A percentile compares a stretch with the other conserved stretches of the same genome.
Evolutionary conservation across 2,113 vertebrate genomes (phyloP).

Genomic region (Antechinus stuartii): DNA sequence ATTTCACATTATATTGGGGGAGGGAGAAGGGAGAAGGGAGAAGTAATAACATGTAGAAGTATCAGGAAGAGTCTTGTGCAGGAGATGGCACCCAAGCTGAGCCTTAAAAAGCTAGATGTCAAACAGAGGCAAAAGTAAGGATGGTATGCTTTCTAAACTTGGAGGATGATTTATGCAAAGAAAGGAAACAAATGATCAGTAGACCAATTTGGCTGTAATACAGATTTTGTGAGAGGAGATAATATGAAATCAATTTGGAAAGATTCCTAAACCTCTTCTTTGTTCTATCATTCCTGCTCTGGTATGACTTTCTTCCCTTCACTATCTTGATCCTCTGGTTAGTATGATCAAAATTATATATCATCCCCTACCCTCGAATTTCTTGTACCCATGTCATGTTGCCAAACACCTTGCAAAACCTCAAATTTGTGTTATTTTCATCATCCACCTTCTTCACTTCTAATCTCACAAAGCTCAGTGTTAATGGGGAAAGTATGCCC

Average conservation of each 20-base stretch:
- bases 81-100: no score
- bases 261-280: not conserved
- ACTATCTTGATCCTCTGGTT: not conserved
- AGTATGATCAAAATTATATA: not conserved
- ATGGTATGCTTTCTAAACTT: not conserved
- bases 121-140: not conserved
- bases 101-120: not conserved
- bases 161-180: not conserved
- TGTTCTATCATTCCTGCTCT: not conserved
- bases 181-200: not conserved
- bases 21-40: no score
- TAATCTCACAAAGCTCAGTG: not conserved
- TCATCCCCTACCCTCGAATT: not conserved
- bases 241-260: not conserved
- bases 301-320: not conserved
- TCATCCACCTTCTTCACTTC: not conserved
- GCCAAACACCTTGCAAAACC: no score
- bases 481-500: not conserved
- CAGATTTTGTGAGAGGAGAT: not conserved
- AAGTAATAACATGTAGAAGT: not conserved
- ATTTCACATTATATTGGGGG: not conserved
- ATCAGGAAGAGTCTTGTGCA: not conserved
- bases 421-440: not conserved
- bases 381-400: no score
- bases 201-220: not conserved